phyloP scores from a whole-genome alignment of 2,888 invertebrate genomes.

The Drosophila paracracens region DNA sequence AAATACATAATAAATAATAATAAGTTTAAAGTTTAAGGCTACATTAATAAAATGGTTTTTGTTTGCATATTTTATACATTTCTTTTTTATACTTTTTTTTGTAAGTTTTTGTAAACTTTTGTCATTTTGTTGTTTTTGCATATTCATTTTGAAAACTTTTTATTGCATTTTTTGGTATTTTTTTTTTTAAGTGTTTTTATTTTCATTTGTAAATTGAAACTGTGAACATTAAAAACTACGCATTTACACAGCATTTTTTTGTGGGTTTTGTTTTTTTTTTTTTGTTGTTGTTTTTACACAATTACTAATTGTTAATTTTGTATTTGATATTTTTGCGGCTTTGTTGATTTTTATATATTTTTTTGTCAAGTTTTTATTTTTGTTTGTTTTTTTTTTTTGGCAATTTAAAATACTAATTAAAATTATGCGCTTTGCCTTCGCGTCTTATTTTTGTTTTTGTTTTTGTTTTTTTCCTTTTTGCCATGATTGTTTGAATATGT shows the following conservation, averaged over 20 bases:
- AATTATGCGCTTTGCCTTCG: constrained; percentile 63
- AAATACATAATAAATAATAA: constrained; percentile 65
- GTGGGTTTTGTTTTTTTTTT: constrained; percentile 31
- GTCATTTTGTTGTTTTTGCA: constrained; percentile 59
- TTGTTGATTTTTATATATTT: constrained; percentile 37
- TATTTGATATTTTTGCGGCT: constrained; percentile 69
- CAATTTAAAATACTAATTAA: constrained; percentile 79
- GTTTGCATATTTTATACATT: constrained; percentile 56
- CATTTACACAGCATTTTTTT: constrained; percentile 66
- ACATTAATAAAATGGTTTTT: constrained; percentile 59
- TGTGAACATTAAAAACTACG: constrained; percentile 77
- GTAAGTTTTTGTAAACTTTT: constrained; percentile 41
- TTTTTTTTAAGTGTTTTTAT: constrained; percentile 37
- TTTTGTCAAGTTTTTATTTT: constrained; percentile 30
- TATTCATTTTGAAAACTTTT: constrained; percentile 70
- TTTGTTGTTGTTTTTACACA: constrained; percentile 48
- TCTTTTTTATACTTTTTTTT: constrained; percentile 53
- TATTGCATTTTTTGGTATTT: constrained; percentile 76
- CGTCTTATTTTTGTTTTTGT: constrained; percentile 30
- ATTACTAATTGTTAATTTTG: constrained; percentile 53
- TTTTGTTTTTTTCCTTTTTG: constrained; percentile 34
- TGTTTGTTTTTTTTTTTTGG: constrained; percentile 47
- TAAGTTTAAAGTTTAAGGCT: constrained; percentile 35
- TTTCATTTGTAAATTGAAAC: constrained; percentile 66
- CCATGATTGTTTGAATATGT: constrained; percentile 70